Evolutionary conservation across 2,113 vertebrate species (phyloP).

Genomic region (Struthio camelus): DNA sequence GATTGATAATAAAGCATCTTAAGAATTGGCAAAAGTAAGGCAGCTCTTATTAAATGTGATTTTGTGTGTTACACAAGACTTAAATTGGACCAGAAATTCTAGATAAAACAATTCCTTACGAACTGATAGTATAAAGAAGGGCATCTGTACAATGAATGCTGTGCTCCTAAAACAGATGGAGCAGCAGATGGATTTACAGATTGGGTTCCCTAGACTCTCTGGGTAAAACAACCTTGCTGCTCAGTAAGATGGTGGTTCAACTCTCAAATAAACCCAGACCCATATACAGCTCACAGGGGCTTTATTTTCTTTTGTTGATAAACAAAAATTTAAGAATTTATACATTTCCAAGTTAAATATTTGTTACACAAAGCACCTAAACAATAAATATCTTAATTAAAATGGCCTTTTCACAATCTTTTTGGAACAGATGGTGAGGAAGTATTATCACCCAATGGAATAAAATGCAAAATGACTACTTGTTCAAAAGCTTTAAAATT

Average conservation of each 20-base stretch:
- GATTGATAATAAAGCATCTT: background rate
- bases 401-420: slow-evolving; percentile 21
- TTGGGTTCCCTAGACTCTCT: slow-evolving; percentile 76
- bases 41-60: background rate
- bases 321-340: slow-evolving; percentile 13
- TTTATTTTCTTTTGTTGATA: slow-evolving; percentile 9
- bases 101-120: slow-evolving; percentile 67
- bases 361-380: background rate
- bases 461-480: slow-evolving; percentile 56
- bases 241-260: slow-evolving; percentile 56
- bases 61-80: slow-evolving; percentile 41
- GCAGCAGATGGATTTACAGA: slow-evolving; percentile 88
- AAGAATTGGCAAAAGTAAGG: background rate
- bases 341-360: slow-evolving; percentile 22
- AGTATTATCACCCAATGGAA: slow-evolving; percentile 50
- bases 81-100: slow-evolving; percentile 65
- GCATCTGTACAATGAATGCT: slow-evolving; percentile 23
- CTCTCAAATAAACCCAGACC: slow-evolving; percentile 45
- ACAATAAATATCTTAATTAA: slow-evolving; percentile 32
- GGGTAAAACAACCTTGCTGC: slow-evolving; percentile 66
- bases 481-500: slow-evolving; percentile 66
- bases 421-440: slow-evolving; percentile 70
- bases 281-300: background rate
- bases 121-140: slow-evolving; percentile 46
- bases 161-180: slow-evolving; percentile 84